Percentiles rank a stretch among this genome's conserved stretches.
These are phyloP conservation scores for Cephus sareptanus DNA, from an alignment of 2,888 invertebrate genomes.

Conservation along the genomic window DNA sequence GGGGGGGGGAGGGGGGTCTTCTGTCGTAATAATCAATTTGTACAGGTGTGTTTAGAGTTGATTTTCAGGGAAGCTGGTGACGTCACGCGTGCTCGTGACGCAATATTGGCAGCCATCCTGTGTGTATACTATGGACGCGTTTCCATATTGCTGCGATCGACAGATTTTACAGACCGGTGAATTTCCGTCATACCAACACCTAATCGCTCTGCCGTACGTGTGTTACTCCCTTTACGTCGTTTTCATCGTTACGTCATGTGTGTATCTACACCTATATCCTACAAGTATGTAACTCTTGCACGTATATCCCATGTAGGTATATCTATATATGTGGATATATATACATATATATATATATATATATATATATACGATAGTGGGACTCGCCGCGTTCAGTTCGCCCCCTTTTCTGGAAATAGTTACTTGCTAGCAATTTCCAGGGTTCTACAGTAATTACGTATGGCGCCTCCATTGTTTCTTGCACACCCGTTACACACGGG, in stretches of 20 bases:
- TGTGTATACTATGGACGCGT: conserved; percentile 12
- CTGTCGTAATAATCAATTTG: no score
- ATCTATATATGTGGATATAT: no score
- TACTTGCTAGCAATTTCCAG: conserved; percentile 35
- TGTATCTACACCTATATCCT: no score
- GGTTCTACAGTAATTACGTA: conserved; percentile 14
- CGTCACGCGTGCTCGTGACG: no score
- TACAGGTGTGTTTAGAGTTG: no score
- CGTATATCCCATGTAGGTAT: background rate
- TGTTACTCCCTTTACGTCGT: no score
- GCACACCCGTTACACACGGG: background rate
- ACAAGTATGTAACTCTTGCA: background rate
- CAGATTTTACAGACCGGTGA: conserved; percentile 43
- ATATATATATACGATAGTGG: no score
- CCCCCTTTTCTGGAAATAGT: conserved; percentile 37
- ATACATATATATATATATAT: no score
- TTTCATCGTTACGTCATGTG: no score
- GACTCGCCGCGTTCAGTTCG: background rate
- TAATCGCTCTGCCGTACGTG: no score
- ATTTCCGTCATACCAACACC: conserved; percentile 28
- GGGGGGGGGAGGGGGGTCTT: no score
- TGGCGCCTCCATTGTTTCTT: background rate
- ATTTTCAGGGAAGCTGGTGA: no score
- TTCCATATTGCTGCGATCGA: conserved; percentile 21
- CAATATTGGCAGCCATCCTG: conserved; percentile 8